Evolutionary conservation across 2,113 vertebrate species (phyloP).

Genomic region (Bufo gargarizans): DNA sequence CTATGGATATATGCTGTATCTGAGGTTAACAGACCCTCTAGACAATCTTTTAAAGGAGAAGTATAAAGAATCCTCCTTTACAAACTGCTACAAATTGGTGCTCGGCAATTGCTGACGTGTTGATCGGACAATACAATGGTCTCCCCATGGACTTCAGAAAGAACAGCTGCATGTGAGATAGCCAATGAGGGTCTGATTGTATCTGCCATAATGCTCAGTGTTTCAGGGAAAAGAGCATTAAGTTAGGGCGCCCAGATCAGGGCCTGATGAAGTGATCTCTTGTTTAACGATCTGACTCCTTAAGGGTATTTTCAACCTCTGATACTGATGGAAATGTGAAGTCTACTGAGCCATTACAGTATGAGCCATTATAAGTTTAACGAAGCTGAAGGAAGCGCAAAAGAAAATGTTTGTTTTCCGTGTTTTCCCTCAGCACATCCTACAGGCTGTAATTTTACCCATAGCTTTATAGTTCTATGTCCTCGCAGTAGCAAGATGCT

Average conservation of each 20-base stretch:
- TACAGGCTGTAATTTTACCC: conserved; percentile 50
- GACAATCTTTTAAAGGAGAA: conserved; percentile 65
- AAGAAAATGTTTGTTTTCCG: conserved; percentile 28
- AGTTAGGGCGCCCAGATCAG: conserved; percentile 64
- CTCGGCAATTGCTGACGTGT: conserved; percentile 69
- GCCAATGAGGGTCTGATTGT: conserved; percentile 69
- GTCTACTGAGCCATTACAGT: conserved; percentile 21
- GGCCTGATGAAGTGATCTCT: conserved; percentile 65
- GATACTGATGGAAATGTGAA: conserved; percentile 42
- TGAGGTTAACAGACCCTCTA: conserved; percentile 67
- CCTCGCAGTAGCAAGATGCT: conserved; percentile 5
- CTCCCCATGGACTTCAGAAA: conserved; percentile 67
- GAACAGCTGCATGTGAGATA: conserved; percentile 73
- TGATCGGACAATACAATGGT: conserved; percentile 70
- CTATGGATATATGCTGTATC: conserved; percentile 67
- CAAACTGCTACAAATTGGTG: conserved; percentile 72
- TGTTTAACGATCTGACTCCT: conserved; percentile 63
- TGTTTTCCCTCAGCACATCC: conserved; percentile 44
- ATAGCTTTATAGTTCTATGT: conserved; percentile 28
- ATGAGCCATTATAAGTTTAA: conserved; percentile 43
- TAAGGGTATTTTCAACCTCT: conserved; percentile 54
- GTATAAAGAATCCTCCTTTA: conserved; percentile 65
- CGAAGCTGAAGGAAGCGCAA: conserved; percentile 28
- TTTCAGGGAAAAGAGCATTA: conserved; percentile 70
- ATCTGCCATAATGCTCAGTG: conserved; percentile 65